Conservation (phyloP, 2,888 invertebrate species). For the Stenolophus ochropezus region DNA sequence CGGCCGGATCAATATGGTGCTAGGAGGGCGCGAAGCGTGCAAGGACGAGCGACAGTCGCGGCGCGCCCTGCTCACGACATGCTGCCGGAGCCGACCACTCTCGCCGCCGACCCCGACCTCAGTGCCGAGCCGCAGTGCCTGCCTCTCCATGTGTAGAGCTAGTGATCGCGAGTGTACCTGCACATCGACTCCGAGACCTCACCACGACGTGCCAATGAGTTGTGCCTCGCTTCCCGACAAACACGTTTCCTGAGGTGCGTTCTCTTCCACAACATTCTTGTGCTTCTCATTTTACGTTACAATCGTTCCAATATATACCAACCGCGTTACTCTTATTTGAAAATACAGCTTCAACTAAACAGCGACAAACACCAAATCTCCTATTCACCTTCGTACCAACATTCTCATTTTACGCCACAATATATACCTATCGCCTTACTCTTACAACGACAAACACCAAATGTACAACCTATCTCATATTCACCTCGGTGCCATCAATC, state of each 20-base stretch:
- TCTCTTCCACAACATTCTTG: not conserved
- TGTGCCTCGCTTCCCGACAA: not conserved
- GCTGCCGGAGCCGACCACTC: not conserved
- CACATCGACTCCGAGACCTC: constrained; percentile 23
- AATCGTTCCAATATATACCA: no score
- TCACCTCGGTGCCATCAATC: no score
- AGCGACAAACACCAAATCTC: not conserved
- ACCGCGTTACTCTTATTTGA: no score
- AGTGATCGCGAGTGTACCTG: constrained; percentile 28
- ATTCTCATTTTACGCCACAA: no score
- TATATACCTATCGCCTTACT: no score
- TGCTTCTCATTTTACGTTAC: no score
- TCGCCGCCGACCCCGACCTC: not conserved
- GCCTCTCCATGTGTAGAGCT: constrained; percentile 2
- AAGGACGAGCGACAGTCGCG: constrained; percentile 31
- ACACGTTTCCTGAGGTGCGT: constrained; percentile 25
- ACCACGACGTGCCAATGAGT: constrained; percentile 27
- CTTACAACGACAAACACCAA: no score
- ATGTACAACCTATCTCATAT: no score
- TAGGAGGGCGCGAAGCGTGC: constrained; percentile 49
- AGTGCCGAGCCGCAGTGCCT: constrained; percentile 24
- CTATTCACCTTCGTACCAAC: no score
- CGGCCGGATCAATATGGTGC: constrained; percentile 59
- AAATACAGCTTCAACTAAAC: no score
- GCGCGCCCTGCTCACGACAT: constrained; percentile 21